These are phyloP conservation scores for Drosophila lacteicornis DNA, from an alignment of 1,140 invertebrate species.

Conservation along the genomic window DNA sequence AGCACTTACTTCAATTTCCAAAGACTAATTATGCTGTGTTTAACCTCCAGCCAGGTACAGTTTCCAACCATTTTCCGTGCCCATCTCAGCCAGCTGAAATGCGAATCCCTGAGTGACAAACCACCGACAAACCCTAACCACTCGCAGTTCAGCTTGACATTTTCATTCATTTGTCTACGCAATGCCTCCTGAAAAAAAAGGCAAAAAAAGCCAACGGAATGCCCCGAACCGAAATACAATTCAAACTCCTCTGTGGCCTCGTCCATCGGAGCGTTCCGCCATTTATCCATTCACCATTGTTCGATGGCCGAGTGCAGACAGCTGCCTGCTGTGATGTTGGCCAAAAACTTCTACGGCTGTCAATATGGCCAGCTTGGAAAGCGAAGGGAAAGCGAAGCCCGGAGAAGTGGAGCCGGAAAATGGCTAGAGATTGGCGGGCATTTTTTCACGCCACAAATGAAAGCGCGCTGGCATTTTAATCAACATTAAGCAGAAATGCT, in stretches of 20 bases:
- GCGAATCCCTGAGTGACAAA: slow-evolving; percentile 4
- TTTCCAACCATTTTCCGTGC: slow-evolving; percentile 1
- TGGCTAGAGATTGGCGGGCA: slow-evolving; percentile 67
- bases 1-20: not conserved
- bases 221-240: slow-evolving; percentile 51
- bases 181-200: slow-evolving; percentile 49
- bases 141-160: slow-evolving; percentile 68
- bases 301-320: slow-evolving; percentile 67
- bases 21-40: slow-evolving; percentile 9
- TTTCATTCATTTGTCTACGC: slow-evolving; percentile 83
- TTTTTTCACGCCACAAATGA: slow-evolving; percentile 76
- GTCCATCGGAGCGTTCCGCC: slow-evolving; percentile 67
- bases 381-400: not conserved
- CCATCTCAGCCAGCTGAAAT: not conserved
- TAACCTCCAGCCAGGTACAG: slow-evolving; percentile 30
- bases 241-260: slow-evolving; percentile 45
- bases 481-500: slow-evolving; percentile 83
- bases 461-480: slow-evolving; percentile 80
- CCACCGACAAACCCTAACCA: slow-evolving; percentile 38
- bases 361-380: slow-evolving; percentile 58
- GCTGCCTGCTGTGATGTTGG: slow-evolving; percentile 72
- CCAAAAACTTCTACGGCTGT: slow-evolving; percentile 70
- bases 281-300: slow-evolving; percentile 67
- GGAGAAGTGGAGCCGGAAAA: slow-evolving; percentile 35
- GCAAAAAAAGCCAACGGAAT: slow-evolving; percentile 19